A percentile compares a stretch with the other conserved stretches of the same genome.
phyloP scores from a whole-genome alignment of 2,113 vertebrate genomes.

The Fulmarus glacialis region DNA sequence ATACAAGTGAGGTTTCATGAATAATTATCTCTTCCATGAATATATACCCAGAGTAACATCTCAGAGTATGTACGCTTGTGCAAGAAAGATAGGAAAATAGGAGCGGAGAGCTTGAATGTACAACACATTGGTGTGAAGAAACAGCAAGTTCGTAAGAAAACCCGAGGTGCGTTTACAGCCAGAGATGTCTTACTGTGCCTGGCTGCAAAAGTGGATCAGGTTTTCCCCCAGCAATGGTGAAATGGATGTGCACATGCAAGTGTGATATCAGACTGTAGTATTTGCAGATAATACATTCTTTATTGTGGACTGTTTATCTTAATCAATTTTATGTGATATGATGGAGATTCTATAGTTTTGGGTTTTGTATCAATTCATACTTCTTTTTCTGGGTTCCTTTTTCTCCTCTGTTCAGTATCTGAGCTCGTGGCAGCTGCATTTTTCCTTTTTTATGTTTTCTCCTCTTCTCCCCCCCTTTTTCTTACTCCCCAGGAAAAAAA shows the following conservation, averaged over 20 bases:
- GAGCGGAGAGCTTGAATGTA: background rate
- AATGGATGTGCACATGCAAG: slow-evolving; percentile 3
- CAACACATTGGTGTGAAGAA: background rate
- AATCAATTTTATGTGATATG: slow-evolving; percentile 30
- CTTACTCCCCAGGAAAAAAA: background rate
- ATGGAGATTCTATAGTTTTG: slow-evolving; percentile 31
- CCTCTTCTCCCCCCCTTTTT: background rate
- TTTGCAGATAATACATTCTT: background rate
- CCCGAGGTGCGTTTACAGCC: background rate
- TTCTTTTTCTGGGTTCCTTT: background rate
- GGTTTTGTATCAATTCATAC: slow-evolving; percentile 36
- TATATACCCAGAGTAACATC: background rate
- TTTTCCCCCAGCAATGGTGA: slow-evolving; percentile 41
- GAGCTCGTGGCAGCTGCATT: background rate
- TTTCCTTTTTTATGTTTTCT: background rate
- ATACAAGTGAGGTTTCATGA: background rate
- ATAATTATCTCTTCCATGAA: background rate
- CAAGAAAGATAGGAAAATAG: background rate
- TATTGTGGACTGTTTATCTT: slow-evolving; percentile 50
- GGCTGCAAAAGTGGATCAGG: slow-evolving; percentile 45
- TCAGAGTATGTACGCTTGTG: rapidly evolving
- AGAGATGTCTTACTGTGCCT: slow-evolving; percentile 6
- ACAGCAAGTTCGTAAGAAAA: background rate
- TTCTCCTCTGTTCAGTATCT: background rate
- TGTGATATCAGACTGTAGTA: background rate